Evolutionary conservation across 2,888 invertebrate species (phyloP), one percentile per base, ranked within the genome.

Genomic region (Pollenia angustigena): DNA sequence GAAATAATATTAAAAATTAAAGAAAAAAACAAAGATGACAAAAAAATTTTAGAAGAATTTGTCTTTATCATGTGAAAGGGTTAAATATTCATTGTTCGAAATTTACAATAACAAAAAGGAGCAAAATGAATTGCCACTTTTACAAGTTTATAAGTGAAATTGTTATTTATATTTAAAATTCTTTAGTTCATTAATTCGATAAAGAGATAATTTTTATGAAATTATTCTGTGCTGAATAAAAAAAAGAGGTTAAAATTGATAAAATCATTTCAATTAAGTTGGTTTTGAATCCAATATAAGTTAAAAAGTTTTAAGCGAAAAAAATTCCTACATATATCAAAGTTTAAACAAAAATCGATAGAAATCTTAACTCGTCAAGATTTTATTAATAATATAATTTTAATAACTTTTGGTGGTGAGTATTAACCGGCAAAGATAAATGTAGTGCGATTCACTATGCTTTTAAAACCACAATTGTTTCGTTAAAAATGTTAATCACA

Each of bases 131-230:
- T 68, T 46, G 64, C 40, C 64, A 74, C 64, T 44, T 66, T 81
- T 64, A 81, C 81, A 81, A 81, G 72, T 74, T 74, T 74, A 81
- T 50, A 75, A 81, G 58, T 68, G 58, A 75, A 75, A 68, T 52
- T 81, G 56, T 32, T 46, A 40, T 64, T 72, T 81, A 23, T 50
- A 42, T 46, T 68, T 60, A 52, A 32, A n/a, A 44, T 62, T 14
- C 58, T 48, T 48, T 60, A 14, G 14, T 52, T 79, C 32, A 32
- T 58, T 42, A 68, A 79, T 58, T 58, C 14, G 32, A 40, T 2
- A n/a, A 16, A 56, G 46, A n/a, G 16, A 42, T n/a, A 62, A 58
- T 16, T 32, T 12, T 58, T n/a, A 42, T 16, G 9, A 62, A 42
- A 62, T 42, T 12, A 16, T 42, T 16, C 32, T 32, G 32, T 32